Conservation (phyloP, 2,113 vertebrate species). For the Elaphurus davidianus region DNA sequence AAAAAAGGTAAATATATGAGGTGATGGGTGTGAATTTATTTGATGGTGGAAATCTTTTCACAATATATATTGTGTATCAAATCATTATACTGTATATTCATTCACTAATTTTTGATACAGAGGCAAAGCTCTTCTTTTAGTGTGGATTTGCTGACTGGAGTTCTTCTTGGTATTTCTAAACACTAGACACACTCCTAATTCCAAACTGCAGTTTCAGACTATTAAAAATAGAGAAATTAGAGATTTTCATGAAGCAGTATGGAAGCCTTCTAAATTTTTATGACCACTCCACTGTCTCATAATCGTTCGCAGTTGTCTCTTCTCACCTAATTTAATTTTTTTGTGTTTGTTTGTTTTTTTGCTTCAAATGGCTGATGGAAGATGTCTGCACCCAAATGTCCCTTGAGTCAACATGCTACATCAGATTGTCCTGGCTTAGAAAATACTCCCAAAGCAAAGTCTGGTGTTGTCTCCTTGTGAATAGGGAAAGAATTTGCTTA, state of each 20-base stretch:
- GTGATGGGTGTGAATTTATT: not conserved
- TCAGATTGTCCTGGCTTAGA: not conserved
- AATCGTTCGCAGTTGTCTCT: not conserved
- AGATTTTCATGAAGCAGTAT: not conserved
- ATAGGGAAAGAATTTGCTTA: not conserved
- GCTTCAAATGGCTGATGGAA: not conserved
- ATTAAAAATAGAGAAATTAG: not conserved
- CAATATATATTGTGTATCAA: not conserved
- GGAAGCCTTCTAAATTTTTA: not conserved
- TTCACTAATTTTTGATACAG: not conserved
- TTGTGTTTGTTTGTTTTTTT: not conserved
- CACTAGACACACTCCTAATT: not conserved
- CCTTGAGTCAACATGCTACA: not conserved
- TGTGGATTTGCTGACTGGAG: not conserved
- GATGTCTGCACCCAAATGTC: not conserved
- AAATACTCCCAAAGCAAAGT: not conserved
- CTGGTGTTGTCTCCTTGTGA: not conserved
- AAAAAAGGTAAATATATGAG: not conserved
- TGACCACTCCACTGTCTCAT: not conserved
- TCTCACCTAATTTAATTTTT: not conserved
- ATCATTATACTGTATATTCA: not conserved
- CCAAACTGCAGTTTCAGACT: not conserved
- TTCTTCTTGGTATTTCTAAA: slow-evolving; percentile 2
- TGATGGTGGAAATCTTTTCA: not conserved
- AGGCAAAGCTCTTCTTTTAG: not conserved